Conservation (phyloP, 2,113 vertebrate species). For the Chaetorhynchus papuensis region DNA sequence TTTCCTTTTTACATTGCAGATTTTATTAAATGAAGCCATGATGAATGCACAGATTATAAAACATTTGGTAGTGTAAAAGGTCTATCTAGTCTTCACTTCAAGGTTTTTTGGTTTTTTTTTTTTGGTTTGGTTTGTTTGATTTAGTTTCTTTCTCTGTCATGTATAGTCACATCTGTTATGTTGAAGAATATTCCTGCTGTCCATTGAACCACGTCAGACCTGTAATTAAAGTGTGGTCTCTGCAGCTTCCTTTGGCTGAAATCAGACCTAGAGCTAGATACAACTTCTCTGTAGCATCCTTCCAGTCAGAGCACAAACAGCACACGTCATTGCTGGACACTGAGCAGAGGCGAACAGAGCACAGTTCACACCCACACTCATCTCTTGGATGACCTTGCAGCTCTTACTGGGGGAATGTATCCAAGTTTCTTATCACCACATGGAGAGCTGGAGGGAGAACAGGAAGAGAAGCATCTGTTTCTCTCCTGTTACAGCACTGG, state of each 20-base stretch:
- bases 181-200: not conserved
- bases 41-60: not conserved
- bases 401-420: not conserved
- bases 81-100: not conserved
- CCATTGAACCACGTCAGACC: not conserved
- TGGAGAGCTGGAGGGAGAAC: not conserved
- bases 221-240: not conserved
- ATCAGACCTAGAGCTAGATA: not conserved
- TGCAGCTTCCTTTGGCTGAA: not conserved
- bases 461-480: conserved; percentile 12
- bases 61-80: not conserved
- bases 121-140: not conserved
- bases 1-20: not conserved
- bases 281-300: not conserved
- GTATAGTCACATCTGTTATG: not conserved
- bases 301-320: not conserved
- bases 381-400: not conserved
- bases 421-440: not conserved
- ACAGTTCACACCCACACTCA: not conserved
- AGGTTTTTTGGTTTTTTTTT: not conserved
- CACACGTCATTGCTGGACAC: not conserved
- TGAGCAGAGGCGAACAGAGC: not conserved
- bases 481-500: not conserved
- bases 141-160: not conserved
- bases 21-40: not conserved